These are phyloP conservation scores for Prosopocoilus inquinatus DNA, from an alignment of 2,888 invertebrate species.

Conservation along the genomic window DNA sequence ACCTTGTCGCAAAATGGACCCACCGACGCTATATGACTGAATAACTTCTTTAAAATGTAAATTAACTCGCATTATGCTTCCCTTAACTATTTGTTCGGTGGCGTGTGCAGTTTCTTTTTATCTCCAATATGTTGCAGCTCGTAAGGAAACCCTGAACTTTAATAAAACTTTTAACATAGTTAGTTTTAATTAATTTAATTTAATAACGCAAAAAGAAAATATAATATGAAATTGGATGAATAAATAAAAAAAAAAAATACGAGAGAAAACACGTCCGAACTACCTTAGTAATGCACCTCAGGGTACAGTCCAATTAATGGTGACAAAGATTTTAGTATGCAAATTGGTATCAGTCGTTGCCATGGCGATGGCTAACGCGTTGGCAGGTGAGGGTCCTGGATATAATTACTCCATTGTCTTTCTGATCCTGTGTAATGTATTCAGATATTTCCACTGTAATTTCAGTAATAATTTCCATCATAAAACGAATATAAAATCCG, in stretches of 20 bases:
- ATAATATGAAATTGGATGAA: too few relatives aligned
- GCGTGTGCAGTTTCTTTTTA: constrained; percentile 2
- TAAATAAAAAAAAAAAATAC: not conserved
- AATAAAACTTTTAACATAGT: too few relatives aligned
- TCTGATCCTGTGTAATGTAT: constrained; percentile 17
- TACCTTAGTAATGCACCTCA: constrained; percentile 25
- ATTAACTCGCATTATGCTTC: constrained; percentile 41
- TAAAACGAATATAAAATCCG: constrained; percentile 18
- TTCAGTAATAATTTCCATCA: constrained; percentile 21
- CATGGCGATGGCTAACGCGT: constrained; percentile 35
- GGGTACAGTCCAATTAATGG: constrained; percentile 39
- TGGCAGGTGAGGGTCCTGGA: constrained; percentile 40
- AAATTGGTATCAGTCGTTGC: constrained; percentile 43
- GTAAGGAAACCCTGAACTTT: too few relatives aligned
- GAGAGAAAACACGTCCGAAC: not conserved
- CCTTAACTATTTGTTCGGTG: constrained; percentile 31
- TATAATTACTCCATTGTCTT: constrained; percentile 48
- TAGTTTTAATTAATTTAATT: too few relatives aligned
- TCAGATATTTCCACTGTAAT: constrained; percentile 25
- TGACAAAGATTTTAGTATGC: constrained; percentile 45
- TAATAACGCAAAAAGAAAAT: too few relatives aligned
- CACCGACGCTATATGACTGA: constrained; percentile 35
- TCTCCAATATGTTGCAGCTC: not conserved
- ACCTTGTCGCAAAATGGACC: constrained; percentile 33
- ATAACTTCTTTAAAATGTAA: constrained; percentile 47